These are phyloP conservation scores for Rhimphoctona megacephalus DNA, from an alignment of 2,888 invertebrate genomes.

Conservation along the genomic window DNA sequence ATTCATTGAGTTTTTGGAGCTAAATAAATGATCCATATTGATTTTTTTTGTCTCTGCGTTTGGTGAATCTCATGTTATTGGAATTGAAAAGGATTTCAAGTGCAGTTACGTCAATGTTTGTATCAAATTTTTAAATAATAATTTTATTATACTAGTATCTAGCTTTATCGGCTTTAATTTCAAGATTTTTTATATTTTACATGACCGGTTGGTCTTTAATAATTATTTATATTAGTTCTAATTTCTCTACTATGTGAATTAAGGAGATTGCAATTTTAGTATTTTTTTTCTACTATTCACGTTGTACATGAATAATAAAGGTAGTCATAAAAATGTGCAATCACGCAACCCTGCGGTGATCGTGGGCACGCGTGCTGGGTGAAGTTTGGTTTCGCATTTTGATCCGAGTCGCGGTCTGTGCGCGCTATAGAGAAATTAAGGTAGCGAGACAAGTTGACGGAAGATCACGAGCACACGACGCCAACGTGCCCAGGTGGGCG, in stretches of 20 bases:
- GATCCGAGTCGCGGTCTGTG: constrained; percentile 61
- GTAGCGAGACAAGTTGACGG: constrained; percentile 65
- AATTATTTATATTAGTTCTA: neutral
- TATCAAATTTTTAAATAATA: too few species aligned
- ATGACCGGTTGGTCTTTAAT: neutral
- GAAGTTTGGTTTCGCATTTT: constrained; percentile 65
- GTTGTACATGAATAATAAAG: constrained; percentile 5
- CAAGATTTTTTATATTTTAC: too few species aligned
- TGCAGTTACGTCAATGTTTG: too few species aligned
- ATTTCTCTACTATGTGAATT: neutral
- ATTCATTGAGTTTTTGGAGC: too few species aligned
- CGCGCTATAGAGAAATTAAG: constrained; percentile 63
- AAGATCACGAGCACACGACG: constrained; percentile 54
- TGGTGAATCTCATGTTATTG: too few species aligned
- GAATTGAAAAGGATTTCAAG: too few species aligned
- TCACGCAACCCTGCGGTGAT: constrained; percentile 41
- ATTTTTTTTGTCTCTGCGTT: too few species aligned
- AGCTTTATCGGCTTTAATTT: too few species aligned
- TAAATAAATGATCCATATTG: too few species aligned
- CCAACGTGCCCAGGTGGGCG: constrained; percentile 52
- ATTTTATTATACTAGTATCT: too few species aligned
- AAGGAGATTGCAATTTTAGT: neutral
- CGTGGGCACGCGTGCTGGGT: constrained; percentile 34
- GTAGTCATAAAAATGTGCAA: constrained; percentile 44
- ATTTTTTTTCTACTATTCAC: neutral